Evolutionary conservation across 2,888 invertebrate genomes (phyloP).

Genomic region (Marronus borbonicus): DNA sequence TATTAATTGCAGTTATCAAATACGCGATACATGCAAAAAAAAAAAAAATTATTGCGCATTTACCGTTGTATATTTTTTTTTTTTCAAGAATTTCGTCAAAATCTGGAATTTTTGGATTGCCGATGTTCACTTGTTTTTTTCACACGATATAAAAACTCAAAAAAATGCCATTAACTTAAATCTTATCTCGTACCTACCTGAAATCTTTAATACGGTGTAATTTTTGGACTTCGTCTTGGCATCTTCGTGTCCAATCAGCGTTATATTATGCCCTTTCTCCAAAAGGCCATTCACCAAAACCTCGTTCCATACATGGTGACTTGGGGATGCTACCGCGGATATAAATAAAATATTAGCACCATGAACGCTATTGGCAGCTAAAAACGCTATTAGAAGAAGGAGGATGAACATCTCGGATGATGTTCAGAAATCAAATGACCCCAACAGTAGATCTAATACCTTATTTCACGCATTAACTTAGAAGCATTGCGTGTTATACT

Average conservation of each 20-base stretch:
- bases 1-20: too few species aligned
- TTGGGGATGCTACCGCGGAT: conserved; percentile 45
- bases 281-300: conserved; percentile 46
- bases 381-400: background rate
- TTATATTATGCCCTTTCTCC: conserved; percentile 54
- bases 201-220: conserved; percentile 51
- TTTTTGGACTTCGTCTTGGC: conserved; percentile 46
- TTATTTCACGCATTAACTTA: background rate
- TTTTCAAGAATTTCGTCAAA: too few species aligned
- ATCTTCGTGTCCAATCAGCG: conserved; percentile 50
- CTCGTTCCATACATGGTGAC: conserved; percentile 55
- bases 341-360: conserved; percentile 51
- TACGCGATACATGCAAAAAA: too few species aligned
- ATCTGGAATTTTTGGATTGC: too few species aligned
- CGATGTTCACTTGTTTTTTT: too few species aligned
- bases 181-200: conserved; percentile 41
- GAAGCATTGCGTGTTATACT: background rate
- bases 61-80: too few species aligned
- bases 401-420: background rate
- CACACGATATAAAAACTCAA: too few species aligned
- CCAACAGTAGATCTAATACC: background rate
- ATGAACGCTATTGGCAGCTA: background rate
- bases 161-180: too few species aligned
- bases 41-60: too few species aligned
- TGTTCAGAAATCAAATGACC: background rate